Base-by-base conservation (phyloP, 64 coral and sea anemone genomes). In the Montipora foliosa region DNA sequence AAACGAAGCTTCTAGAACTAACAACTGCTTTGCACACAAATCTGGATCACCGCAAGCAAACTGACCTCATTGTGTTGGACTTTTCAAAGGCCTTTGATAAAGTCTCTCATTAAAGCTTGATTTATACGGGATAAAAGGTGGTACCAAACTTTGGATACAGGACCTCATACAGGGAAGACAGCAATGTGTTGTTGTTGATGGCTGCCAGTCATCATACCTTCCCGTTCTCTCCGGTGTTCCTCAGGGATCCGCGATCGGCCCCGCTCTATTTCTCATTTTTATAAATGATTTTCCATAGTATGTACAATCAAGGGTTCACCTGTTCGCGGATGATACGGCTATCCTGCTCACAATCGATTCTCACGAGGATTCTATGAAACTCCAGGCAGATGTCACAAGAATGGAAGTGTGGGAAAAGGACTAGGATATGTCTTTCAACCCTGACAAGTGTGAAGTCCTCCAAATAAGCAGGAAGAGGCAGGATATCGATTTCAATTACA, bases 1-100 rank as follows among this genome's bases (percentile, higher is more conserved):
- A 93, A 87, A 84, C 90, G 11, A 80, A 85, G 55, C 70, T 92
- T 20, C 78, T 76, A 5, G 80, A 83, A 67, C 73, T 78, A 10
- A 7, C 52, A 7, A 55, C 52, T 10, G 10, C 52, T 10, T 55
- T 85, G 48, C 66, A 4, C 19, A 46, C 51, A 72, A 86, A 76
- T 29, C 10, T 74, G 8, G 9, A 49, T 37, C n/a, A 5, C n/a
- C 19, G 44, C 16, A 83, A 60, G 13, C 89, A 91, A 25, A 81
- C 89, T 70, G 89, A 82, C 47, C 44, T 92, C 17, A 84, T 92
- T 22, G 16, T 84, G 3, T 22, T 83, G 47, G 80, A 92, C 57
- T 90, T 90, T 51, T 83, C 88, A 9, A 14, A 68, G 17, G 64
- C 64, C 53, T 57, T 57, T 57, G 53, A 57, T 11, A 57, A 57